Percentiles rank a stretch among this genome's conserved stretches.
Evolutionary conservation across 2,113 vertebrate genomes (phyloP).

Genomic region (Gorilla gorilla): DNA sequence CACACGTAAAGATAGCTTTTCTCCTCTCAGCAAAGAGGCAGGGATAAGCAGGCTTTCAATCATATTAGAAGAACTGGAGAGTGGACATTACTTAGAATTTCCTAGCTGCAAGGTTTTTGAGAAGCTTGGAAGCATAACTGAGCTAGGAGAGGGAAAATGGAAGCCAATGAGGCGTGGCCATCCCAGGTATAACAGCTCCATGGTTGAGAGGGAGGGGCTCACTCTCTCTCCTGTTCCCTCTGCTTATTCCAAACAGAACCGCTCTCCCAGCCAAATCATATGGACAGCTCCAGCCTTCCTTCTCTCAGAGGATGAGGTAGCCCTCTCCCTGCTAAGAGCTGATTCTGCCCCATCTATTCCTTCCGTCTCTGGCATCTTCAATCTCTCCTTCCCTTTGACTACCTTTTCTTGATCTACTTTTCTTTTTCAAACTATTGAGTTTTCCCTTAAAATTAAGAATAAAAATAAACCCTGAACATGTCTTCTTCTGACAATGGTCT

Average conservation of each 20-base stretch:
- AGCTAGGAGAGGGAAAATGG: not conserved
- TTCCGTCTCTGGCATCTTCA: not conserved
- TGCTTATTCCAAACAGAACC: not conserved
- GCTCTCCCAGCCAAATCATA: accelerated
- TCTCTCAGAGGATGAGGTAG: not conserved
- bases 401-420: not conserved
- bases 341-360: not conserved
- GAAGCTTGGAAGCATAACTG: not conserved
- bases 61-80: not conserved
- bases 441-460: constrained; percentile 8
- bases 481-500: not conserved
- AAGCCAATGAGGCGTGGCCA: not conserved
- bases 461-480: not conserved
- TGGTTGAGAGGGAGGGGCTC: too few species aligned
- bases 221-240: accelerated
- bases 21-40: not conserved
- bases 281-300: not conserved
- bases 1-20: not conserved
- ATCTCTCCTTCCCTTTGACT: not conserved
- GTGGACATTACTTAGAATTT: not conserved
- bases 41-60: not conserved
- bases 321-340: not conserved
- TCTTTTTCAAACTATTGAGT: not conserved
- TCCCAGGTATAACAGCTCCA: accelerated
- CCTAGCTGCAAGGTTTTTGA: not conserved